Evolutionary conservation across 35 echinoderm and acorn worm species (phyloP).

Genomic region (Lytechinus pictus): DNA sequence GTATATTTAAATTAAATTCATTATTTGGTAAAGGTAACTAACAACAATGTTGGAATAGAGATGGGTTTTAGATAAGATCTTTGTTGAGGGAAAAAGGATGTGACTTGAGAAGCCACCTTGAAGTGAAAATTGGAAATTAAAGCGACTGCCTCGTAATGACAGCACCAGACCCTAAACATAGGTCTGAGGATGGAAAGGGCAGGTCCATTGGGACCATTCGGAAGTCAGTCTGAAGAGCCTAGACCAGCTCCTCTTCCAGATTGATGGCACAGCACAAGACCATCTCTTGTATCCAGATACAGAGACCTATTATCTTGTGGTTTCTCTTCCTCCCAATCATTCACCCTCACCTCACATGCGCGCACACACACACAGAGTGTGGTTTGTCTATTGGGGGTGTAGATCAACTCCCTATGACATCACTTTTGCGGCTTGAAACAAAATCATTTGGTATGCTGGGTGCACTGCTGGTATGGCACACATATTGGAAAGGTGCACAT

Average conservation of each 20-base stretch:
- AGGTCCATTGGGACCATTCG: background rate
- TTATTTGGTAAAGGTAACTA: no score
- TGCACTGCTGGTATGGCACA: background rate
- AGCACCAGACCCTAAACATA: conserved; percentile 4
- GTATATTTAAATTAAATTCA: no score
- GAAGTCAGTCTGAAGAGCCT: background rate
- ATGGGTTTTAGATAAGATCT: no score
- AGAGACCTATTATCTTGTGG: conserved; percentile 11
- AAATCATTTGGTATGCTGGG: background rate
- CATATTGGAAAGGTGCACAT: background rate
- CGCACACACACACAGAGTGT: background rate
- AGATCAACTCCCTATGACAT: conserved; percentile 2
- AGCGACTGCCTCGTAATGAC: background rate
- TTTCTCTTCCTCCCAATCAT: conserved; percentile 11
- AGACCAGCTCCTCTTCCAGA: background rate
- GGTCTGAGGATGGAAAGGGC: background rate
- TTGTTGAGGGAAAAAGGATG: no score
- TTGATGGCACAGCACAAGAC: conserved; percentile 8
- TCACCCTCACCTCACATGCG: background rate
- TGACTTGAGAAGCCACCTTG: background rate
- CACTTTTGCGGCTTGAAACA: background rate
- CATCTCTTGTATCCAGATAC: conserved; percentile 18
- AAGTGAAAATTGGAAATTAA: background rate
- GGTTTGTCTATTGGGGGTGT: background rate
- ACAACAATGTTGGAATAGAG: no score